Conservation (phyloP, 2,888 invertebrate species). For the Chirona hameri region DNA sequence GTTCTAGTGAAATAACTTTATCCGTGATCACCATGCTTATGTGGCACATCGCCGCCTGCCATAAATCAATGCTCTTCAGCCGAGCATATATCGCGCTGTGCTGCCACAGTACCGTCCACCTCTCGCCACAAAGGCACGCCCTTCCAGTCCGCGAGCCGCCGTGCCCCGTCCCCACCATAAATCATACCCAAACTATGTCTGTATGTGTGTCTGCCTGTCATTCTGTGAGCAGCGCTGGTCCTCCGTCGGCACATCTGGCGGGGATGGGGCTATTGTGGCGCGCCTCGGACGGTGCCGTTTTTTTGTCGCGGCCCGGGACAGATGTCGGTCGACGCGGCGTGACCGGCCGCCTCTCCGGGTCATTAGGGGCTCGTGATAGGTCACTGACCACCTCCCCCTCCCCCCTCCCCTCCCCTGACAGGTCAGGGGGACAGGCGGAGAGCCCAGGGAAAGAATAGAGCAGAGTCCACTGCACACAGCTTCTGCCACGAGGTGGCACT, state of each 20-base stretch:
- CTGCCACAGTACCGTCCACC: background rate
- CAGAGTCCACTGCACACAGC: no score
- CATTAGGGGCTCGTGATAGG: no score
- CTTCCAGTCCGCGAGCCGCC: background rate
- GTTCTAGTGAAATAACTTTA: no score
- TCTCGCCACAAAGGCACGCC: background rate
- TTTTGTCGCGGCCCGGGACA: background rate
- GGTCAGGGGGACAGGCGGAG: no score
- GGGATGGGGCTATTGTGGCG: background rate
- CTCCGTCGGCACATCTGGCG: background rate
- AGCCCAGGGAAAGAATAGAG: no score
- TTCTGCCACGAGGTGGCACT: no score
- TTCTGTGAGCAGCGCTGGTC: background rate
- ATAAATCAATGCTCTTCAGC: no score
- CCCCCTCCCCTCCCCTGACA: no score
- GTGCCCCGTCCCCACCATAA: background rate
- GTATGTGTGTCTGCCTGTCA: background rate
- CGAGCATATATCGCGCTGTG: no score
- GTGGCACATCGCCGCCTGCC: no score
- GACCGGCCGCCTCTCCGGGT: background rate
- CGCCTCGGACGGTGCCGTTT: background rate
- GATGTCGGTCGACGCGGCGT: background rate
- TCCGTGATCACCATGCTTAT: no score
- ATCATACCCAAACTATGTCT: background rate
- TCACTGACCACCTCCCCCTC: no score